A percentile compares a stretch with the other conserved stretches of the same genome.
Conservation (phyloP, 2,888 invertebrate species). For the Cheilosia vulpina region DNA sequence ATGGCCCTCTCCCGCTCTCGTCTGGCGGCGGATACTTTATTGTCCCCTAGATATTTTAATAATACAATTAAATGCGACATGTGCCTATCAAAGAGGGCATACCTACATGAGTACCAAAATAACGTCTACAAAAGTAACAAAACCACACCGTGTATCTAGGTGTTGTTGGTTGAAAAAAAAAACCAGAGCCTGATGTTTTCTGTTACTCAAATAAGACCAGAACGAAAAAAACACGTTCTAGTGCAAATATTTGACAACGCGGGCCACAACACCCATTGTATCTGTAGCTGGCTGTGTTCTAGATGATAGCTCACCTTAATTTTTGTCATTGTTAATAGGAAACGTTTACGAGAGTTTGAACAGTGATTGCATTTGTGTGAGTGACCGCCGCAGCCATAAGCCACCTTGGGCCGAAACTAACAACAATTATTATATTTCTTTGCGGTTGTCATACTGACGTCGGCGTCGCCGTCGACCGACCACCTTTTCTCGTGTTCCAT, state of each 20-base stretch:
- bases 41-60: constrained; percentile 73
- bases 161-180: constrained; percentile 36
- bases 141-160: constrained; percentile 33
- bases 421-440: constrained; percentile 39
- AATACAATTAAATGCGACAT: constrained; percentile 74
- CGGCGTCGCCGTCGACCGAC: constrained; percentile 11
- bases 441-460: constrained; percentile 7
- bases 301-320: constrained; percentile 72
- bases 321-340: constrained; percentile 63
- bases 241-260: constrained; percentile 82
- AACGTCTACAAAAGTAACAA: constrained; percentile 12
- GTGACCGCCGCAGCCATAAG: constrained; percentile 36
- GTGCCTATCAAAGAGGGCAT: constrained; percentile 73
- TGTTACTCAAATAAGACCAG: constrained; percentile 67
- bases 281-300: constrained; percentile 55
- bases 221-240: constrained; percentile 73
- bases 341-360: constrained; percentile 55
- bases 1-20: constrained; percentile 32
- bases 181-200: constrained; percentile 65
- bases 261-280: constrained; percentile 77
- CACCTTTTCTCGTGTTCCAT: constrained; percentile 33
- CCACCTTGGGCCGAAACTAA: constrained; percentile 51
- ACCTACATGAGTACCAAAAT: constrained; percentile 52
- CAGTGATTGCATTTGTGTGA: constrained; percentile 71
- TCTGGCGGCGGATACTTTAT: constrained; percentile 67